Evolutionary conservation across 2,888 invertebrate species (phyloP).

Genomic region (Prosopocoilus inquinatus): DNA sequence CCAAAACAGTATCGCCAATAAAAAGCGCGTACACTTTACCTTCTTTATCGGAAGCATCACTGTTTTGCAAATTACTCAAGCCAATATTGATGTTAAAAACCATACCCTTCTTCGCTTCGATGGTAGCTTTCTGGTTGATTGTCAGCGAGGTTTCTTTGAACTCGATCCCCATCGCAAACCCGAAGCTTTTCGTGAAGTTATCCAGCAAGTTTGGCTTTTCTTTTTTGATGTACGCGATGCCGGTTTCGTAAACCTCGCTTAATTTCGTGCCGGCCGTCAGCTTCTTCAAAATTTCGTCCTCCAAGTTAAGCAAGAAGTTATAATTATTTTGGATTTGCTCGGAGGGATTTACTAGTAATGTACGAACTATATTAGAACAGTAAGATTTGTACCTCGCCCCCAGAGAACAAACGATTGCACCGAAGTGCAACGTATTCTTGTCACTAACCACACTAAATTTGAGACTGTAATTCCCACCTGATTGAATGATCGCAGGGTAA

Average conservation of each 20-base stretch:
- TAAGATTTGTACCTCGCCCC: slow-evolving; percentile 96
- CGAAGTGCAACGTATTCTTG: slow-evolving; percentile 92
- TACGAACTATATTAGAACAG: slow-evolving; percentile 96
- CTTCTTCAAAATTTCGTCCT: slow-evolving; percentile 86
- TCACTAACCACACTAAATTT: slow-evolving; percentile 96
- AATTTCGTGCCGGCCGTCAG: slow-evolving; percentile 80
- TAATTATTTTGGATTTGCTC: slow-evolving; percentile 81
- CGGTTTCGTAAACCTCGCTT: slow-evolving; percentile 74
- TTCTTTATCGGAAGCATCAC: slow-evolving; percentile 79
- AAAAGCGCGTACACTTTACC: slow-evolving; percentile 91
- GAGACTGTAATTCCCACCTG: slow-evolving; percentile 95
- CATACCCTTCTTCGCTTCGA: slow-evolving; percentile 83
- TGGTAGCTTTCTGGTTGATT: slow-evolving; percentile 85
- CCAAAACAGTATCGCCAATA: slow-evolving; percentile 95
- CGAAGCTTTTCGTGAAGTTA: slow-evolving; percentile 91
- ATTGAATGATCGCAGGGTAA: slow-evolving; percentile 98
- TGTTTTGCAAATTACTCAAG: slow-evolving; percentile 79
- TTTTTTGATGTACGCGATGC: slow-evolving; percentile 77
- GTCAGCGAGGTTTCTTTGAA: slow-evolving; percentile 93
- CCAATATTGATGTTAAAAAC: slow-evolving; percentile 95
- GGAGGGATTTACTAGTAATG: slow-evolving; percentile 92
- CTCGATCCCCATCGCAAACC: slow-evolving; percentile 97
- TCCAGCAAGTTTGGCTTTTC: slow-evolving; percentile 83
- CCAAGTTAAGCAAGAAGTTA: slow-evolving; percentile 82
- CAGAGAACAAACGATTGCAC: slow-evolving; percentile 91